Evolutionary conservation across 2,888 invertebrate species (phyloP), one percentile per base, ranked within the genome.

Genomic region (Rhagonycha lutea): DNA sequence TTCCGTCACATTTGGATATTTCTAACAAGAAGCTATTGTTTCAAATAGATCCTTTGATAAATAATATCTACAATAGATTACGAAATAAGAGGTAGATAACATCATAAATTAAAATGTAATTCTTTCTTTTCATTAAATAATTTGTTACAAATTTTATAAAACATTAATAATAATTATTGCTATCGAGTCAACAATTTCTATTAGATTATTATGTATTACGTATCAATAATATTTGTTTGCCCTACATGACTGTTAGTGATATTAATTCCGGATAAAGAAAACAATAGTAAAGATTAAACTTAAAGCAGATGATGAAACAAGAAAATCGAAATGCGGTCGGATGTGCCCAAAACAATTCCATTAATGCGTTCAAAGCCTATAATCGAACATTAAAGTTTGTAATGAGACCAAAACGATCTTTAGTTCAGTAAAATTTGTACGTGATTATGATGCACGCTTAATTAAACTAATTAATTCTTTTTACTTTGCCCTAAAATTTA

Each of bases 371-470:
- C 72, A 68, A 63, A 72, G 73, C 69, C 69, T 69, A 69, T 73
- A 73, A 73, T 73, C 69, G 73, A 73, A 73, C 73, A 73, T 73
- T 73, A 73, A 73, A 73, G 69, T 73, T 69, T 69, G 72, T 69
- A 73, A 73, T 68, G 73, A 73, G 73, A 69, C 69, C 69, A 69
- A 73, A 73, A 73, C 73, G 73, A 69, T 73, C 63, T 73, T 61
- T 47, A 69, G 73, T 69, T 73, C 73, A 69, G 69, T 73, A 73
- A 73, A 73, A 73, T 68, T 69, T 73, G 73, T 73, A 73, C 73
- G 73, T 73, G 73, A 73, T 62, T 63, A 73, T 68, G 72, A 72
- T 61, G 72, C 68, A 72, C 72, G 72, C 68, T 72, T 72, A 72
- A 72, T 72, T 72, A 72, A 72, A 68, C 72, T 72, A 72, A 72